Evolutionary conservation across 1,140 invertebrate species (phyloP), one percentile per base, ranked within the genome.

Genomic region (Pinna nobilis): DNA sequence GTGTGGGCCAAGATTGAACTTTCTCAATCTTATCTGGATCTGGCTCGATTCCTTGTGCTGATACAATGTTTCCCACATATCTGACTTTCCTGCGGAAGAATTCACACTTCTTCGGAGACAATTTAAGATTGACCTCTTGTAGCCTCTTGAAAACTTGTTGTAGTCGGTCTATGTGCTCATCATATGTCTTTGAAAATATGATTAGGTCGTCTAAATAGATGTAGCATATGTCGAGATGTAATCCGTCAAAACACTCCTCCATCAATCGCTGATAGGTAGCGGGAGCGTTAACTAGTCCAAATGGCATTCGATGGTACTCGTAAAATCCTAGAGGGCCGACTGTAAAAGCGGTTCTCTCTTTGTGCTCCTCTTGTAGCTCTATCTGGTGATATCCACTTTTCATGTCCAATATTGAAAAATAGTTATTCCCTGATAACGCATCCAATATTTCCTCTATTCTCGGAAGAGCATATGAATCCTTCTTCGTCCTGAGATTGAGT

Each of bases 381-480:
- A 66, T 32, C 59, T 44, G 69, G 1, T 90, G 70, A 51, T 90
- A 89, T 82, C 74, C 82, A 23, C 30, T 39, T 47, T 61, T 61
- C 50, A 80, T 64, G 83, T 91, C 91, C 1, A 92, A 74, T 0
- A 83, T 81, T 0, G 83, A 81, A 67, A 90, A 91, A 33, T 87
- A 81, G 15, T 66, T 84, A 13, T 76, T 79, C 4, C 86, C 88
- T 0, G 74, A 23, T 0, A 92, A 70, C 7, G 49, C 67, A 15
- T 84, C 65, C 1, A 92, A 60, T 7, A 79, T 76, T 13, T 90
- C 89, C 20, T 91, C 86, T 33, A 92, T 90, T 2, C 81, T 57
- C 0, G 90, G 91, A 3, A 92, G 63, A 79, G 91, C 91, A 79
- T 89, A 92, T 41, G 72, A 81, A 78, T 92, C 90, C 49, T 50